Conservation (phyloP, 2,888 invertebrate species). For the Eueremaeus valkanovi region DNA sequence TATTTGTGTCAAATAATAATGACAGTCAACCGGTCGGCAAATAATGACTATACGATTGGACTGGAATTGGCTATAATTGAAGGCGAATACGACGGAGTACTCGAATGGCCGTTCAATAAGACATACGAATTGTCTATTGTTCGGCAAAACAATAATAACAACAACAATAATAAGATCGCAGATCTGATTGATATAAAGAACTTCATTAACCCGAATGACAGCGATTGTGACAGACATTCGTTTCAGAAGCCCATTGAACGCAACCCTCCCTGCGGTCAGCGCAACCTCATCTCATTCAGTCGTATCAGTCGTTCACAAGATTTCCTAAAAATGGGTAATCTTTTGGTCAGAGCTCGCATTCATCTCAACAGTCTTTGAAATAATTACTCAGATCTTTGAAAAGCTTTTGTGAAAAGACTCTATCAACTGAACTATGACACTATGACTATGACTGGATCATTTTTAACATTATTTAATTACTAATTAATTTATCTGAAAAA, state of each 20-base stretch:
- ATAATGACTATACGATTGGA: conserved; percentile 44
- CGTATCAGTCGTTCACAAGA: conserved; percentile 26
- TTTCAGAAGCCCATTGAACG: conserved; percentile 40
- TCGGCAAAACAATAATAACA: conserved; percentile 2
- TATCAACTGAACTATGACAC: too few species aligned
- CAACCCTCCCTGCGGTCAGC: conserved; percentile 39
- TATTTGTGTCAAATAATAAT: conserved; percentile 47
- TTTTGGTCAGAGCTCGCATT: conserved; percentile 21
- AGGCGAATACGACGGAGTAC: conserved; percentile 46
- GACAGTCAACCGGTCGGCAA: conserved; percentile 40
- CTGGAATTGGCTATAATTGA: conserved; percentile 47
- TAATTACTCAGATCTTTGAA: too few species aligned
- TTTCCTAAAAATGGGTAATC: background rate
- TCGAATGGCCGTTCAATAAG: conserved; percentile 48
- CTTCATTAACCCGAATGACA: conserved; percentile 1
- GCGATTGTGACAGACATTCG: background rate
- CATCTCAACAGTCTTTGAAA: too few species aligned
- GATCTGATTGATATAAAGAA: background rate
- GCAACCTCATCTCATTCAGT: background rate
- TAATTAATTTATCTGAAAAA: too few species aligned
- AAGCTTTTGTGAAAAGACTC: too few species aligned
- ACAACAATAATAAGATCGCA: background rate
- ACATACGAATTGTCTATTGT: conserved; percentile 45
- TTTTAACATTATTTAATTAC: too few species aligned
- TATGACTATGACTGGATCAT: too few species aligned